Percentiles rank a stretch among this genome's conserved stretches.
phyloP scores from a whole-genome alignment of 1,140 invertebrate species.

The Pteromalus puparum region DNA sequence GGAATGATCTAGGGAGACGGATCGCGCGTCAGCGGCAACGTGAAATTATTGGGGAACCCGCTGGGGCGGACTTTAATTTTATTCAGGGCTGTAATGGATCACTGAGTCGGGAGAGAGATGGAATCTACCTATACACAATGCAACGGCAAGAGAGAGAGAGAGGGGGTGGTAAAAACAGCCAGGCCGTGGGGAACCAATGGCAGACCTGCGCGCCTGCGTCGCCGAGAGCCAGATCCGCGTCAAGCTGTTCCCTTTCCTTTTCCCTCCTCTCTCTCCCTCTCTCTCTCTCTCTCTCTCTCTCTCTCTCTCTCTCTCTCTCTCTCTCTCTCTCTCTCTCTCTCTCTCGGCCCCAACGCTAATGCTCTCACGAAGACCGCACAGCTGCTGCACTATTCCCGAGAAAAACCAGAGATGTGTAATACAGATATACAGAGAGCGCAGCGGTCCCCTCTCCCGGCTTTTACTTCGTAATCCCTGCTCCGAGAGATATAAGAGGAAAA shows the following conservation, averaged over 20 bases:
- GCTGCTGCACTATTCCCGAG: neutral
- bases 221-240: neutral
- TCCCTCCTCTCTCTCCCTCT: neutral
- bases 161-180: neutral
- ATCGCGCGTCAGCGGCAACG: neutral
- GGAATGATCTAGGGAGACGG: neutral
- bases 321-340: neutral
- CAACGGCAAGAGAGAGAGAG: neutral
- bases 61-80: constrained; percentile 40
- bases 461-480: neutral
- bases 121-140: neutral
- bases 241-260: neutral
- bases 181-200: constrained; percentile 30
- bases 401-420: neutral
- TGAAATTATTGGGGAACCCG: constrained; percentile 35
- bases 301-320: neutral
- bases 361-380: neutral
- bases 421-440: neutral
- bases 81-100: constrained; percentile 41
- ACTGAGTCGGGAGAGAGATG: neutral
- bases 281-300: neutral
- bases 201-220: constrained; percentile 5
- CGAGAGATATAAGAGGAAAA: constrained; percentile 20
- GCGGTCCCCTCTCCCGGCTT: neutral
- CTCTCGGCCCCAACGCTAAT: neutral